phyloP scores from a whole-genome alignment of 1,140 invertebrate genomes.

The Thaumatotibia leucotreta region DNA sequence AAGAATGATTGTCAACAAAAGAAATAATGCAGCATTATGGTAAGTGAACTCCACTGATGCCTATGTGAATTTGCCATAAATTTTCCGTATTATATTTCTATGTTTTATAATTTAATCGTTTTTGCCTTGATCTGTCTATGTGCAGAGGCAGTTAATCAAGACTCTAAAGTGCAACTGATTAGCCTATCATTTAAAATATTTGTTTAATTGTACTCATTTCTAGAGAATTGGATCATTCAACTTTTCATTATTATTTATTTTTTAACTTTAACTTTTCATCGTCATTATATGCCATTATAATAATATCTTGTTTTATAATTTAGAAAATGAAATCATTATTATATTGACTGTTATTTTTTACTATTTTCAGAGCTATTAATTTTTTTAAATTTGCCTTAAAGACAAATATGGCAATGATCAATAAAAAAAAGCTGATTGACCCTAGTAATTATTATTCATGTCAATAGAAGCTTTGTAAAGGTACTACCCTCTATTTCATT shows the following conservation, averaged over 20 bases:
- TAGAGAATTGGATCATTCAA: not conserved
- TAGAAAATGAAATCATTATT: not conserved
- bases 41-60: no score
- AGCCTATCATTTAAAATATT: not conserved
- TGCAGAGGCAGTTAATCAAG: not conserved
- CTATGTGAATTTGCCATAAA: no score
- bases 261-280: no score
- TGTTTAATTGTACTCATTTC: conserved; percentile 2
- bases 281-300: no score
- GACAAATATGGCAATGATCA: not conserved
- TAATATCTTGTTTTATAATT: no score
- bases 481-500: conserved; percentile 1
- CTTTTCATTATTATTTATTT: not conserved
- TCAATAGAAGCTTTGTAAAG: conserved; percentile 9
- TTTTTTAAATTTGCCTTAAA: no score
- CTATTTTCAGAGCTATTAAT: no score
- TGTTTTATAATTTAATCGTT: not conserved
- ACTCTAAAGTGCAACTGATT: not conserved
- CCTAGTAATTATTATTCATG: not conserved
- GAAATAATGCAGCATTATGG: no score
- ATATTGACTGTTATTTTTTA: not conserved
- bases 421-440: not conserved
- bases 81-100: no score
- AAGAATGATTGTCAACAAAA: not conserved
- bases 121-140: not conserved